phyloP scores from a whole-genome alignment of 2,888 invertebrate species.

The Scaptomyza tumidula region DNA sequence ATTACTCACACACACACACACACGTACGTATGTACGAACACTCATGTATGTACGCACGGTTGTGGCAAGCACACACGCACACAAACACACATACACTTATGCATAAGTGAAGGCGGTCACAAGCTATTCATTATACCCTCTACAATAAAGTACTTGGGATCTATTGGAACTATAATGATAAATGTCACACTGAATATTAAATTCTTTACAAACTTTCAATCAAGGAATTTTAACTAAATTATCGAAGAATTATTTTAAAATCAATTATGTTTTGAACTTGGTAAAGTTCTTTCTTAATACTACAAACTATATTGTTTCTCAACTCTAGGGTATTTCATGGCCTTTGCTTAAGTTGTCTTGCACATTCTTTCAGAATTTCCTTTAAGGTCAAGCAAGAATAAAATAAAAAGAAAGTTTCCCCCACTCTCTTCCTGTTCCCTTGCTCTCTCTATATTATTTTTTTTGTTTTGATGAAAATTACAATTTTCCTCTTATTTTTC shows the following conservation, averaged over 20 bases:
- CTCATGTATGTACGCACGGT: constrained; percentile 18
- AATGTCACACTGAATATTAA: not conserved
- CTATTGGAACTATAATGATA: not conserved
- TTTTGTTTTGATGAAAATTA: constrained; percentile 82
- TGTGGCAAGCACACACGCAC: constrained; percentile 38
- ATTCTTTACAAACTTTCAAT: too few relatives aligned
- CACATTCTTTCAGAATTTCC: constrained; percentile 48
- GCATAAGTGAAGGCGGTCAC: constrained; percentile 57
- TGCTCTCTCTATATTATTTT: constrained; percentile 8
- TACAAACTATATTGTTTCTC: fast-evolving
- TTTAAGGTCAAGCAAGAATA: constrained; percentile 79
- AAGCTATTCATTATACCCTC: constrained; percentile 72
- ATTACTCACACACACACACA: constrained; percentile 46
- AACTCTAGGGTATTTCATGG: constrained; percentile 13
- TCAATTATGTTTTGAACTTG: not conserved
- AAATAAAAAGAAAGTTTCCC: constrained; percentile 72
- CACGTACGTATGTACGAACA: constrained; percentile 17
- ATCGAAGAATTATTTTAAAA: too few relatives aligned
- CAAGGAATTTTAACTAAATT: too few relatives aligned
- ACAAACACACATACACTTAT: constrained; percentile 36
- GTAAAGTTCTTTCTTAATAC: not conserved
- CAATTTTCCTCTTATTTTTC: constrained; percentile 81
- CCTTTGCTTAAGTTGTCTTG: not conserved
- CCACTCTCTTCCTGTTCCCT: not conserved
- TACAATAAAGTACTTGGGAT: constrained; percentile 3